Evolutionary conservation across 2,888 invertebrate species (phyloP).

Genomic region (Drosophila borborema): DNA sequence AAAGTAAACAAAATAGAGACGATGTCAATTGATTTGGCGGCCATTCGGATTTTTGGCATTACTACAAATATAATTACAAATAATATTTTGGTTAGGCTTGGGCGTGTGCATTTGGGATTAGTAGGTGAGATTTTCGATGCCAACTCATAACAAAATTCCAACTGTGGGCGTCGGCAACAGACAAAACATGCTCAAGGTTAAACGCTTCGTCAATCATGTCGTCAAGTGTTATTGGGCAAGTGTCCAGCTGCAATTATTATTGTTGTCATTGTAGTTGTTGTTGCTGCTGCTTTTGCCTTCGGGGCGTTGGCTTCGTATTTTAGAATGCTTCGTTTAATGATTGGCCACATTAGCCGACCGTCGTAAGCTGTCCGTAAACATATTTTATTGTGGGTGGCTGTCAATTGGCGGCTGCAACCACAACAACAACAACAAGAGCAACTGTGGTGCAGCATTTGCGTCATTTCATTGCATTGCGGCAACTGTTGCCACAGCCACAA

Average conservation of each 20-base stretch:
- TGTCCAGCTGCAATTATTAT: constrained; percentile 50
- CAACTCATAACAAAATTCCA: constrained; percentile 67
- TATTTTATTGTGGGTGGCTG: constrained; percentile 33
- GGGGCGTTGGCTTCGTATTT: constrained; percentile 44
- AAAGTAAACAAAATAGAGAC: not conserved
- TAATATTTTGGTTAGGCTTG: constrained; percentile 48
- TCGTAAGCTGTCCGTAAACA: constrained; percentile 10
- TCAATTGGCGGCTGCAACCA: constrained; percentile 13
- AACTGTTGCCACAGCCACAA: constrained; percentile 20
- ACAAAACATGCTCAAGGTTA: constrained; percentile 58
- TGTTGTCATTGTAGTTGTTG: too few relatives aligned
- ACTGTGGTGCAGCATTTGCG: constrained; percentile 17
- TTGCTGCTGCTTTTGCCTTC: not conserved
- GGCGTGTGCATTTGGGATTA: constrained; percentile 65
- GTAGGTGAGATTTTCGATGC: constrained; percentile 49
- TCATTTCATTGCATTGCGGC: constrained; percentile 16
- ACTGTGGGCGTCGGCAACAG: constrained; percentile 73
- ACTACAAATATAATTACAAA: constrained; percentile 25
- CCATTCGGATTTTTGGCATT: constrained; percentile 40
- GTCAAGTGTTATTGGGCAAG: constrained; percentile 66
- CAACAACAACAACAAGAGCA: not conserved
- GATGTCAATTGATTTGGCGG: constrained; percentile 39
- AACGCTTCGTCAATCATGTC: constrained; percentile 61
- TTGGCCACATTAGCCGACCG: constrained; percentile 27
- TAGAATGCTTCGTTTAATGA: constrained; percentile 35